Evolutionary conservation across 2,888 invertebrate species (phyloP).

Genomic region (Orchesella flavescens): DNA sequence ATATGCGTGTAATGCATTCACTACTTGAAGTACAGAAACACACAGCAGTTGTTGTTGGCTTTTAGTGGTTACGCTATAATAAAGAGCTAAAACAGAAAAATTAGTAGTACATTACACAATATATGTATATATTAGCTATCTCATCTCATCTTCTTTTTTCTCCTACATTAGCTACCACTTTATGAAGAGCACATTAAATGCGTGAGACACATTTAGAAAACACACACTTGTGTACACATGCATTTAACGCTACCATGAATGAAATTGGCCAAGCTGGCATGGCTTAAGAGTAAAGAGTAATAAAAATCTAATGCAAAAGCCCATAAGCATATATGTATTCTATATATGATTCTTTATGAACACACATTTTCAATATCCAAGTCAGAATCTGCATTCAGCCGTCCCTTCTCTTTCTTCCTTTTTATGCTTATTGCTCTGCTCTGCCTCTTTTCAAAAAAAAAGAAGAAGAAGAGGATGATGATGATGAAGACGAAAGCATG

Average conservation of each 20-base stretch:
- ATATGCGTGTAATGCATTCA: not conserved
- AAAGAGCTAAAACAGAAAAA: no score
- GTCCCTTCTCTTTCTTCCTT: no score
- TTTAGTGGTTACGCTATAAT: no score
- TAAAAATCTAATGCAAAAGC: no score
- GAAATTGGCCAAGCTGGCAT: constrained; percentile 28
- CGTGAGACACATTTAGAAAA: constrained; percentile 32
- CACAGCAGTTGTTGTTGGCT: no score
- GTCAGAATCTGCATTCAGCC: no score
- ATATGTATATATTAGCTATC: not conserved
- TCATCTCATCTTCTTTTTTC: constrained; percentile 21
- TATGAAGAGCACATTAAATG: constrained; percentile 22
- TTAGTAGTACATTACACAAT: no score
- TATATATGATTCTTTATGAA: no score
- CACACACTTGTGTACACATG: constrained; percentile 24
- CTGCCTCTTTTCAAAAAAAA: not conserved
- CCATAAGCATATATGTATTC: no score
- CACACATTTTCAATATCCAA: no score
- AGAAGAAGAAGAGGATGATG: constrained; percentile 1
- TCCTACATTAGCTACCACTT: not conserved
- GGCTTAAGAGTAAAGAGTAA: not conserved
- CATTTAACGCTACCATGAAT: constrained; percentile 21
- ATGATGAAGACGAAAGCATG: no score
- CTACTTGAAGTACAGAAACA: not conserved
- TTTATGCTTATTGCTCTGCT: no score